A percentile compares a stretch with the other conserved stretches of the same genome.
Evolutionary conservation across 2,888 invertebrate genomes (phyloP).

Genomic region (Diaphora mendica): DNA sequence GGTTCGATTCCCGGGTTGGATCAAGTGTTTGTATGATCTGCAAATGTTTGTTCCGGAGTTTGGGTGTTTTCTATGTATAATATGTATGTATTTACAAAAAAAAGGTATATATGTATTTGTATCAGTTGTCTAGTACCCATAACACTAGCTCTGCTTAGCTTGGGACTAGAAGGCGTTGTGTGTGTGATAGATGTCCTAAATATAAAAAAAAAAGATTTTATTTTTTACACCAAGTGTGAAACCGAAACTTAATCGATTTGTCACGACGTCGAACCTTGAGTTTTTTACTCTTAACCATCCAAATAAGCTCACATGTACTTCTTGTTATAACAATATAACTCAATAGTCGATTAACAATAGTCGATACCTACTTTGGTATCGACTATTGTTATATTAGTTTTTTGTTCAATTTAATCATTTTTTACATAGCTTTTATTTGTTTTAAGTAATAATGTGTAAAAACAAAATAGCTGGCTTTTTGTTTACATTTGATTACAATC

Average conservation of each 20-base stretch:
- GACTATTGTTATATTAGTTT: constrained; percentile 11
- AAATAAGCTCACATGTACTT: constrained; percentile 8
- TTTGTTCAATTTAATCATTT: constrained; percentile 8
- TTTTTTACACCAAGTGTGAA: constrained; percentile 12
- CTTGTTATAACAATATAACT: constrained; percentile 15
- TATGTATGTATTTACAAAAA: too few species aligned
- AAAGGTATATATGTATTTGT: too few species aligned
- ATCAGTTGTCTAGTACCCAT: too few species aligned
- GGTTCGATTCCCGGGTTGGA: too few species aligned
- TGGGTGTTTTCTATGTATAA: too few species aligned
- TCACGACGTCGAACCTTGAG: constrained; percentile 14
- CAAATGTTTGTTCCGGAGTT: too few species aligned
- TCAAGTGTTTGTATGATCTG: too few species aligned
- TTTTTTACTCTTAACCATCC: constrained; percentile 18
- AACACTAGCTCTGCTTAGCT: too few species aligned
- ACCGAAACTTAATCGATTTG: constrained; percentile 23
- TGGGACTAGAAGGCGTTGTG: too few species aligned
- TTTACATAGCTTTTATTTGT: constrained; percentile 1
- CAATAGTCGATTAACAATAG: too few species aligned
- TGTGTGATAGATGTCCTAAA: too few species aligned
- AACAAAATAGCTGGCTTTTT: neutral
- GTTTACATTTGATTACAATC: neutral
- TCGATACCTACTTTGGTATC: neutral
- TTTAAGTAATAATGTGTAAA: neutral
- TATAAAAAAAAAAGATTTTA: too few species aligned